Conservation (phyloP, 2,113 vertebrate species). For the Ptilonorhynchus violaceus region DNA sequence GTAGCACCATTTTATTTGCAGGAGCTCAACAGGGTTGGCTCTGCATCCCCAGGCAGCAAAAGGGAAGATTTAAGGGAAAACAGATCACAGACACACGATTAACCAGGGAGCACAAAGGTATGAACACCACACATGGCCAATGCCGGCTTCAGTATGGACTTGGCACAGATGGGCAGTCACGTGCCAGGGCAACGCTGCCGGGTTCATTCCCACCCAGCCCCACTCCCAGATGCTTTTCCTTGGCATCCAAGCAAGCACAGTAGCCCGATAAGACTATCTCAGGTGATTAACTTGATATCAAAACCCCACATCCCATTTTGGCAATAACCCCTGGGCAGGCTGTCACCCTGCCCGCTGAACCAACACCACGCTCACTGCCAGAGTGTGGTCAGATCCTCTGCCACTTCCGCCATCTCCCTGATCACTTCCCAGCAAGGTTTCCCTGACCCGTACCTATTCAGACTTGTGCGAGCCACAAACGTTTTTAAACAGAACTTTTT, state of each 20-base stretch:
- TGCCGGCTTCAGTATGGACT: rapidly evolving
- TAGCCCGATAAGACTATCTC: background rate
- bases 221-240: background rate
- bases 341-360: background rate
- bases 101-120: background rate
- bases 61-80: background rate
- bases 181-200: rapidly evolving
- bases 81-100: rapidly evolving
- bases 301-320: background rate
- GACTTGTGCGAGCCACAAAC: rapidly evolving
- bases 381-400: background rate
- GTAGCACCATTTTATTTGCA: background rate
- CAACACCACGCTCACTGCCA: rapidly evolving
- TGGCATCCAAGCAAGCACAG: background rate
- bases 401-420: background rate
- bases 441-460: background rate
- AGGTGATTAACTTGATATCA: background rate
- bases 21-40: rapidly evolving
- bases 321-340: background rate
- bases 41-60: rapidly evolving
- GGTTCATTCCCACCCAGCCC: background rate
- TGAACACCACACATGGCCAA: rapidly evolving
- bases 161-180: rapidly evolving
- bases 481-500: background rate
- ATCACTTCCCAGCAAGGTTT: background rate